Evolutionary conservation across 1,140 invertebrate species (phyloP).

Genomic region (Cecropterus lyciades): DNA sequence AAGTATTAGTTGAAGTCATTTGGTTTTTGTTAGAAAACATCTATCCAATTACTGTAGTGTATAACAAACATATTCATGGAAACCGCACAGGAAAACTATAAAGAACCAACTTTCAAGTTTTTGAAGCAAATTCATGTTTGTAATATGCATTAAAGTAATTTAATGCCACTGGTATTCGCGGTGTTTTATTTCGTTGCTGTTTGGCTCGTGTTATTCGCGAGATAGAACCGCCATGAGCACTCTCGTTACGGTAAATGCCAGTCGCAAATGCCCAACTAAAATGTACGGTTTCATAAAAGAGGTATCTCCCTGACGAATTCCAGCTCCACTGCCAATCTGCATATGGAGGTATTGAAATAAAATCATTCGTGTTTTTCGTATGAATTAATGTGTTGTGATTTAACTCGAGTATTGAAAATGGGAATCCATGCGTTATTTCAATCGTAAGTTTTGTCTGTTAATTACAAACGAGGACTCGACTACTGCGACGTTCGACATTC

Average conservation of each 20-base stretch:
- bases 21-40: no score
- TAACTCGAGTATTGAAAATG: no score
- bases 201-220: background rate
- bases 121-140: background rate
- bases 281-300: slow-evolving; percentile 8
- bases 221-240: background rate
- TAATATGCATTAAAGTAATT: slow-evolving; percentile 1
- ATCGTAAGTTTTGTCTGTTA: no score
- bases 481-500: no score
- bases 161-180: background rate
- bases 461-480: no score
- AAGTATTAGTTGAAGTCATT: no score
- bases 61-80: no score
- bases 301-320: background rate
- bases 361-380: background rate
- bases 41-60: no score
- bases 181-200: background rate
- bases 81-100: no score
- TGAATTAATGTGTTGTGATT: no score
- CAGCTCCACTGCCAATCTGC: background rate
- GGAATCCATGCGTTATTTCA: no score
- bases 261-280: slow-evolving; percentile 16
- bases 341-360: slow-evolving; percentile 6
- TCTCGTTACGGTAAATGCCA: slow-evolving; percentile 3
- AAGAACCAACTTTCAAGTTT: no score